These are phyloP conservation scores for Scaptomyza tumidula DNA, from an alignment of 2,888 invertebrate genomes.

Conservation along the genomic window DNA sequence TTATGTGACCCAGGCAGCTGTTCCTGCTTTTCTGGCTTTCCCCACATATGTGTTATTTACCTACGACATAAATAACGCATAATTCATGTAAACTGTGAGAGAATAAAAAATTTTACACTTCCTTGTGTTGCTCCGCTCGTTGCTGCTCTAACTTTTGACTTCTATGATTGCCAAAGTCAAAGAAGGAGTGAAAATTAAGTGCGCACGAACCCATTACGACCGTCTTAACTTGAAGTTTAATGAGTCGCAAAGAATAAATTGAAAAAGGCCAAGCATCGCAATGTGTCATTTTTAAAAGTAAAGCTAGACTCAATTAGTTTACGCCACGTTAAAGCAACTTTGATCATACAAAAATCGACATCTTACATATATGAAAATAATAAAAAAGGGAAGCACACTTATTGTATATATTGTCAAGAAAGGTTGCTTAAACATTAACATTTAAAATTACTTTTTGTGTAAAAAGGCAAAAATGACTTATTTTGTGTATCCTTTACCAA, in stretches of 20 bases:
- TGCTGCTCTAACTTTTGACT: constrained; percentile 66
- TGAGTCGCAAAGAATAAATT: constrained; percentile 42
- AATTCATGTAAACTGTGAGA: constrained; percentile 61
- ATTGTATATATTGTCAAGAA: too few species aligned
- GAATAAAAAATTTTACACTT: constrained; percentile 62
- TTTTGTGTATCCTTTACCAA: too few species aligned
- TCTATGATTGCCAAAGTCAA: constrained; percentile 52
- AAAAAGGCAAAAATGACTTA: too few species aligned
- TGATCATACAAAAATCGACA: too few species aligned
- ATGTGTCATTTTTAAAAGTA: constrained; percentile 2
- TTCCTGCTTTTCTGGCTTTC: background rate
- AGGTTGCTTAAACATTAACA: too few species aligned
- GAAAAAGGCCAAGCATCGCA: constrained; percentile 1
- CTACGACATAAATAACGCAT: constrained; percentile 71
- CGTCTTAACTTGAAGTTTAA: constrained; percentile 43
- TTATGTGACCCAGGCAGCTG: constrained; percentile 57
- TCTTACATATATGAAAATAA: too few species aligned
- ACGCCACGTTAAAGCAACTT: too few species aligned
- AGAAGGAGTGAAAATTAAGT: constrained; percentile 1
- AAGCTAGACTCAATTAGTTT: constrained; percentile 6
- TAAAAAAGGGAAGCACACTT: too few species aligned
- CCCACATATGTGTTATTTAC: constrained; percentile 4
- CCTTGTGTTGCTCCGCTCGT: constrained; percentile 41
- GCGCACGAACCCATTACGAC: constrained; percentile 2
- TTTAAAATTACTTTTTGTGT: too few species aligned